Conservation (phyloP, 2,797 vertebrate genomes). For the Pseudomugil gertrudae region DNA sequence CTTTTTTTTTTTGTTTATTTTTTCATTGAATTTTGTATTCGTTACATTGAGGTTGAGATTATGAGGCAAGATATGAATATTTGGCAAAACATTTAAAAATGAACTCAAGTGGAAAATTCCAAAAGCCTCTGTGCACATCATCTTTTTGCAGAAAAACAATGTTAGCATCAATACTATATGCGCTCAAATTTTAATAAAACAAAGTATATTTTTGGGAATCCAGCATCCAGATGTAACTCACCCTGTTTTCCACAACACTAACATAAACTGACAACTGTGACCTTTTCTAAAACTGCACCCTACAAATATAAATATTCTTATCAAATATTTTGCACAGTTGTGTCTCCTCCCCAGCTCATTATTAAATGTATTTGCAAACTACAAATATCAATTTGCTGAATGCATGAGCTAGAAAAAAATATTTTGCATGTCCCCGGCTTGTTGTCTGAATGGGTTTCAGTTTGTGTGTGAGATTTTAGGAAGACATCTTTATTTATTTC, state of each 20-base stretch:
- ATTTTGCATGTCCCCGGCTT: conserved; percentile 58
- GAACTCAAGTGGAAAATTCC: neutral
- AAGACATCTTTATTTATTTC: conserved; percentile 26
- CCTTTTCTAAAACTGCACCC: neutral
- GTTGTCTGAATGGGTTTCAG: conserved; percentile 35
- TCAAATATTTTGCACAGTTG: conserved; percentile 2
- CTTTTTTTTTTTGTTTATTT: conserved; percentile 14
- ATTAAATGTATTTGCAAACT: conserved; percentile 25
- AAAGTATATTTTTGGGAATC: neutral
- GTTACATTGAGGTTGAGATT: neutral
- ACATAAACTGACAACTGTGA: neutral
- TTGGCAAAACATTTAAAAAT: neutral
- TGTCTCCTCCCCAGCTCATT: neutral
- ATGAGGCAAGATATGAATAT: neutral
- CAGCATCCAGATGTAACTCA: neutral
- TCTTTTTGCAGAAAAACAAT: conserved; percentile 7
- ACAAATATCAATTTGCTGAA: conserved; percentile 30
- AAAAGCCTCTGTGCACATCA: neutral
- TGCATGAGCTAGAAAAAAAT: conserved; percentile 32
- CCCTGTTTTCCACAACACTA: conserved; percentile 5
- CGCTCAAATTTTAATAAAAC: no score
- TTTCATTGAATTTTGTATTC: neutral
- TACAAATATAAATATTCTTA: neutral
- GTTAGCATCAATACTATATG: neutral
- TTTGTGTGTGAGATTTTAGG: conserved; percentile 42